phyloP scores from a whole-genome alignment of 1,140 invertebrate species.

The Nephila pilipes region DNA sequence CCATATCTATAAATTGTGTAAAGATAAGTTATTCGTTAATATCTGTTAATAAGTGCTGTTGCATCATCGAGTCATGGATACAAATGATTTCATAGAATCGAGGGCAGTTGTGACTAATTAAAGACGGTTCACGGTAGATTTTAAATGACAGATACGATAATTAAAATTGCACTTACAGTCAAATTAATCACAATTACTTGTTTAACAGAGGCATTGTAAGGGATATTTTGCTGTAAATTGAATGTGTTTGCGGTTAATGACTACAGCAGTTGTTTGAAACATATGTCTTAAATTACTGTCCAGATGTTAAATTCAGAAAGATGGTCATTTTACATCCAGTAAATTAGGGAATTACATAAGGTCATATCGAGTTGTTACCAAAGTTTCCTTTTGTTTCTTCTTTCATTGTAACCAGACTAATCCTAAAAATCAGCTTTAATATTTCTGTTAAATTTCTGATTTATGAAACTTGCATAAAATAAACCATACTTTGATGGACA shows the following conservation, averaged over 20 bases:
- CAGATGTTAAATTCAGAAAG: no score
- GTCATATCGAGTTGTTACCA: no score
- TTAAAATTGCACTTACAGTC: constrained; percentile 60
- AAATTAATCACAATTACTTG: constrained; percentile 18
- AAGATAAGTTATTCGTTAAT: constrained; percentile 27
- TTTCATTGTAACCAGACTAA: no score
- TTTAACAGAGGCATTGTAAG: background rate
- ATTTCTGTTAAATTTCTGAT: no score
- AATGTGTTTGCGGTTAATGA: background rate
- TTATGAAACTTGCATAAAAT: no score
- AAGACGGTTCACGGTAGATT: constrained; percentile 26
- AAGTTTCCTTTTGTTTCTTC: no score
- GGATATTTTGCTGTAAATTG: background rate
- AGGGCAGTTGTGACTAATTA: constrained; percentile 45
- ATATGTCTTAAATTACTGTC: background rate
- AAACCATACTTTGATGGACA: no score
- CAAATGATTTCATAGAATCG: constrained; percentile 46
- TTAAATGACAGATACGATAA: constrained; percentile 57
- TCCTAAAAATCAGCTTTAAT: no score
- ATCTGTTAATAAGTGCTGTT: constrained; percentile 24
- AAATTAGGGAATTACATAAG: no score
- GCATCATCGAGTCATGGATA: constrained; percentile 25
- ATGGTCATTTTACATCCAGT: no score
- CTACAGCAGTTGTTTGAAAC: background rate
- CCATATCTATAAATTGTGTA: background rate